Conservation (phyloP, 2,888 invertebrate genomes). For the Mythimna vitellina region DNA sequence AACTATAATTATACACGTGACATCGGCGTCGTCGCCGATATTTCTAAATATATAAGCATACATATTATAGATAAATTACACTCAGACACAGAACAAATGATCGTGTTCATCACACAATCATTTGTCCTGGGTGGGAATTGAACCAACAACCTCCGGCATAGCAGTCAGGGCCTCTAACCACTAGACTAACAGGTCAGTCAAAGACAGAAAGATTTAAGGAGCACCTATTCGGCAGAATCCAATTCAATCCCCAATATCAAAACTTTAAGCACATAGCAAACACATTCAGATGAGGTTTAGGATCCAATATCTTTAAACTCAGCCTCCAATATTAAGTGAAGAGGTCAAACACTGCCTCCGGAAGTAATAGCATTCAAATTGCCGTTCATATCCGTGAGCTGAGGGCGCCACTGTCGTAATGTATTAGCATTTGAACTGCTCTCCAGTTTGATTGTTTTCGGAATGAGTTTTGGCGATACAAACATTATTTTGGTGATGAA, state of each 20-base stretch:
- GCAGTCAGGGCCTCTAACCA: no score
- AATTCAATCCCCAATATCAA: conserved; percentile 29
- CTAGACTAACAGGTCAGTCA: no score
- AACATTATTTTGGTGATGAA: conserved; percentile 15
- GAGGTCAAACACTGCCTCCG: conserved; percentile 51
- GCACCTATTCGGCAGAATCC: background rate
- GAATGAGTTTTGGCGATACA: conserved; percentile 47
- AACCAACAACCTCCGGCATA: no score
- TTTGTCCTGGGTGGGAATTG: no score
- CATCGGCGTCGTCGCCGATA: no score
- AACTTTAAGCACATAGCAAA: conserved; percentile 44
- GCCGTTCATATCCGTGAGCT: conserved; percentile 64
- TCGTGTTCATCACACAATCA: no score
- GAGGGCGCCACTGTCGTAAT: conserved; percentile 49
- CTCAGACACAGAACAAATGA: no score
- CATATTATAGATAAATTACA: no score
- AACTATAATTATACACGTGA: no score
- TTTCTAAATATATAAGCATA: no score
- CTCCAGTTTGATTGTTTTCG: conserved; percentile 54
- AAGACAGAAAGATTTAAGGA: background rate
- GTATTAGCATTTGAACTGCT: conserved; percentile 59
- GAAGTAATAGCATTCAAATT: conserved; percentile 70
- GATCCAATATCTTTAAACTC: conserved; percentile 51
- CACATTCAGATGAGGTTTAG: conserved; percentile 53
- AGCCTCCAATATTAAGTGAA: conserved; percentile 53